Evolutionary conservation across 2,888 invertebrate species (phyloP).

Genomic region (Drosophila anceps): DNA sequence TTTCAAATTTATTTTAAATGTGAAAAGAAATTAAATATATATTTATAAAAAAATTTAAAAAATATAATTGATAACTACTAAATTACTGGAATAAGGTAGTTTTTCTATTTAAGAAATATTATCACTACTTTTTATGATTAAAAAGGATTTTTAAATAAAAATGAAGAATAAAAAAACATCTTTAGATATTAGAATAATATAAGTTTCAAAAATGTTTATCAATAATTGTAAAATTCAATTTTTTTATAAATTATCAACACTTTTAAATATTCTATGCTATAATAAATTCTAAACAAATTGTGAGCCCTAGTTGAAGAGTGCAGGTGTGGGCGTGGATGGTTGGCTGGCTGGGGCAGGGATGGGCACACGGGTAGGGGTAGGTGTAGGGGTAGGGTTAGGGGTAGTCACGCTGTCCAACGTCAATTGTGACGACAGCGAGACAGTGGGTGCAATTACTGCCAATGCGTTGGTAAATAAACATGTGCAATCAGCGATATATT

Average conservation of each 20-base stretch:
- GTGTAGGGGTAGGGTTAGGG: background rate
- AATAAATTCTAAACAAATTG: conserved; percentile 2
- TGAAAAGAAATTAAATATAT: too few species aligned
- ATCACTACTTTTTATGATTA: too few species aligned
- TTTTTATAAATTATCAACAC: background rate
- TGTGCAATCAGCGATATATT: conserved; percentile 52
- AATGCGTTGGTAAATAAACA: conserved; percentile 45
- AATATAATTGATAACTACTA: too few species aligned
- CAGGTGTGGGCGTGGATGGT: background rate
- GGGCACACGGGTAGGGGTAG: background rate
- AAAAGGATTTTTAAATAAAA: too few species aligned
- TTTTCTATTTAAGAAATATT: too few species aligned
- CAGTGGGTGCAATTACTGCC: conserved; percentile 28
- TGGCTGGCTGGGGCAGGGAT: background rate
- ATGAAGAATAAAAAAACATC: background rate
- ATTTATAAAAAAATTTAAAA: too few species aligned
- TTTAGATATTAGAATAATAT: background rate
- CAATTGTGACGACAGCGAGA: conserved; percentile 31
- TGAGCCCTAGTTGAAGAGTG: background rate
- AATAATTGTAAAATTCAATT: background rate
- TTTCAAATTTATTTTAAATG: too few species aligned
- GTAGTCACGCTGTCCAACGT: conserved; percentile 16
- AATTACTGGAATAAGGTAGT: too few species aligned
- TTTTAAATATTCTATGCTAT: background rate
- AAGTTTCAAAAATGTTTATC: background rate